phyloP scores from a whole-genome alignment of 2,888 invertebrate species.

The Drosophila neotestacea region DNA sequence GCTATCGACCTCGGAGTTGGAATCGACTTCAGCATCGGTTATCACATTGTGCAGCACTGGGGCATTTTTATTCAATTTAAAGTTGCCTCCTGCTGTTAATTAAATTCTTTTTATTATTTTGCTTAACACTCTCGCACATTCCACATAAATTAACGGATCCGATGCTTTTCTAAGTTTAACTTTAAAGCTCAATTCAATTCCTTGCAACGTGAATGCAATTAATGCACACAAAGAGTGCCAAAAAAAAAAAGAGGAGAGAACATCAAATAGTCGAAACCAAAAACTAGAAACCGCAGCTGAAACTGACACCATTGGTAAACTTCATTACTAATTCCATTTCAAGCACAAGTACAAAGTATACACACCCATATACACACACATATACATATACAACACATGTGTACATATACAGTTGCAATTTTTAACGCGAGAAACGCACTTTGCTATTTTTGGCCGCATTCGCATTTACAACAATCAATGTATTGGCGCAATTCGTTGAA shows the following conservation, averaged over 20 bases:
- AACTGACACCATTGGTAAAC: conserved; percentile 38
- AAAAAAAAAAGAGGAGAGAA: not conserved
- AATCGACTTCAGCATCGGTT: not conserved
- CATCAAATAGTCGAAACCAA: not conserved
- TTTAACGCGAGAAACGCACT: conserved; percentile 29
- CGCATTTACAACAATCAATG: conserved; percentile 36
- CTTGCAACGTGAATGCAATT: conserved; percentile 1
- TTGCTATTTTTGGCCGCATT: conserved; percentile 38
- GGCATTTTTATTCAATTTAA: conserved; percentile 15
- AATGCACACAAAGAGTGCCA: not conserved
- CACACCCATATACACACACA: conserved; percentile 29
- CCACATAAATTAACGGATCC: not conserved
- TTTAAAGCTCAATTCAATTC: not conserved
- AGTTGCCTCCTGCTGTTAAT: conserved; percentile 3
- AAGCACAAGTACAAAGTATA: conserved; percentile 12
- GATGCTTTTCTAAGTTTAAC: not conserved
- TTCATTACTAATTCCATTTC: conserved; percentile 62
- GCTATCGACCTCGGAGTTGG: not conserved
- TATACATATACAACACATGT: conserved; percentile 6
- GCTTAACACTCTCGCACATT: not conserved
- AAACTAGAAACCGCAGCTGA: not conserved
- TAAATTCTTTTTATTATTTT: conserved; percentile 17
- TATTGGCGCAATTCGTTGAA: conserved; percentile 6
- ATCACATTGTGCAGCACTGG: not conserved
- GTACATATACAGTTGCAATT: conserved; percentile 2